Evolutionary conservation across 2,888 invertebrate species (phyloP).

Genomic region (Alentia gelatinosa): DNA sequence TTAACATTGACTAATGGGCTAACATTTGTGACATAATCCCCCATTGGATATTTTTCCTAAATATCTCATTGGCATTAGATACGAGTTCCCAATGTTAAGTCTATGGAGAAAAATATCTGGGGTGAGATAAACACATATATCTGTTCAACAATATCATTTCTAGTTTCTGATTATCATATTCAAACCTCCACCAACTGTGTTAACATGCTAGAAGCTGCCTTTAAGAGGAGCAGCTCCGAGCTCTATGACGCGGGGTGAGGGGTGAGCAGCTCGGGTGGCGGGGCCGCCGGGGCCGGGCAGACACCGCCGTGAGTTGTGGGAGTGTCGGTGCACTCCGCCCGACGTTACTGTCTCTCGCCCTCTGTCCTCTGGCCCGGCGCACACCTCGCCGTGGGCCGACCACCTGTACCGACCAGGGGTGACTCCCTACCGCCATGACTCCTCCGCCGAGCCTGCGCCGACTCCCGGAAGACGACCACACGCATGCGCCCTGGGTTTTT

Average conservation of each 20-base stretch:
- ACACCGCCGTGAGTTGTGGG: conserved; percentile 10
- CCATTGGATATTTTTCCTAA: too few species aligned
- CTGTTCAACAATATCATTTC: too few species aligned
- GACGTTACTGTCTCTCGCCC: conserved; percentile 32
- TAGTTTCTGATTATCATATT: too few species aligned
- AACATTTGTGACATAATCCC: too few species aligned
- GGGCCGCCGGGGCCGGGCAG: background rate
- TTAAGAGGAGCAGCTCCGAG: background rate
- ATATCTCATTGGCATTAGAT: too few species aligned
- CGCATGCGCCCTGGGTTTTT: too few species aligned
- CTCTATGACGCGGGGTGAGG: background rate
- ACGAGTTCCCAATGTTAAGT: too few species aligned
- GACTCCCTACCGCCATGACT: background rate
- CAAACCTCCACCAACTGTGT: too few species aligned
- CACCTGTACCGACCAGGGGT: background rate
- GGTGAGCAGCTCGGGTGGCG: background rate
- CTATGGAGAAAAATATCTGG: too few species aligned
- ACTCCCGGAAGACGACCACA: background rate
- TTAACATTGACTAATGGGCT: too few species aligned
- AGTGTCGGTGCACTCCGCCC: background rate
- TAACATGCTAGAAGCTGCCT: too few species aligned
- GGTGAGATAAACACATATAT: too few species aligned
- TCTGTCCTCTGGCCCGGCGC: background rate
- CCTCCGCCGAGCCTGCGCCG: background rate
- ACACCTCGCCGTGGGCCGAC: background rate